Evolutionary conservation across 2,888 invertebrate genomes (phyloP).

Genomic region (Trichopoda pennipes): DNA sequence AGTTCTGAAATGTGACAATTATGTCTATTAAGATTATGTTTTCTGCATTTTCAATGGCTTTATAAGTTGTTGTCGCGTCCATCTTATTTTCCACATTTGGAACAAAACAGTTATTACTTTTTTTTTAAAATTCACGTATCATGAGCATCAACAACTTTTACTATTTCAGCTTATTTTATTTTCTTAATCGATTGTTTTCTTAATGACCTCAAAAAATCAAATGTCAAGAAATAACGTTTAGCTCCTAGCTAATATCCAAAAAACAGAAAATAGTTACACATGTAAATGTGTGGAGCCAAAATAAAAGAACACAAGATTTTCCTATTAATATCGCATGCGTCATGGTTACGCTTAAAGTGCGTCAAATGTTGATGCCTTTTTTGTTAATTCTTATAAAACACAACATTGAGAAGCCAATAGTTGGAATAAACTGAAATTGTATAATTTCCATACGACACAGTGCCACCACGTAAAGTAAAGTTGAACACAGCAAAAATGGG

Average conservation of each 20-base stretch:
- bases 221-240: no score
- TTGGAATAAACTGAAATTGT: conserved; percentile 33
- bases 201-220: no score
- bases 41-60: no score
- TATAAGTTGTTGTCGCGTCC: no score
- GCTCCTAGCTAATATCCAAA: not conserved
- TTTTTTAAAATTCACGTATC: no score
- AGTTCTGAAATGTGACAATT: no score
- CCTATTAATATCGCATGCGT: conserved; percentile 69
- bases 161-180: no score
- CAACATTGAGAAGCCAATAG: conserved; percentile 5
- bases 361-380: conserved; percentile 66
- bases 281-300: conserved; percentile 39
- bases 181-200: no score
- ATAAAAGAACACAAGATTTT: conserved; percentile 18
- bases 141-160: no score
- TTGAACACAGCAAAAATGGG: conserved; percentile 70
- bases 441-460: conserved; percentile 30
- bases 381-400: conserved; percentile 40
- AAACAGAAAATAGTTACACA: conserved; percentile 20
- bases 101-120: no score
- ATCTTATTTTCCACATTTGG: no score
- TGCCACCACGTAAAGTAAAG: conserved; percentile 47
- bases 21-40: no score
- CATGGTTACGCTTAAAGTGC: conserved; percentile 70